Evolutionary conservation across 2,797 vertebrate genomes (phyloP), one percentile per base, ranked within the genome.

Genomic region (Labroides dimidiatus): DNA sequence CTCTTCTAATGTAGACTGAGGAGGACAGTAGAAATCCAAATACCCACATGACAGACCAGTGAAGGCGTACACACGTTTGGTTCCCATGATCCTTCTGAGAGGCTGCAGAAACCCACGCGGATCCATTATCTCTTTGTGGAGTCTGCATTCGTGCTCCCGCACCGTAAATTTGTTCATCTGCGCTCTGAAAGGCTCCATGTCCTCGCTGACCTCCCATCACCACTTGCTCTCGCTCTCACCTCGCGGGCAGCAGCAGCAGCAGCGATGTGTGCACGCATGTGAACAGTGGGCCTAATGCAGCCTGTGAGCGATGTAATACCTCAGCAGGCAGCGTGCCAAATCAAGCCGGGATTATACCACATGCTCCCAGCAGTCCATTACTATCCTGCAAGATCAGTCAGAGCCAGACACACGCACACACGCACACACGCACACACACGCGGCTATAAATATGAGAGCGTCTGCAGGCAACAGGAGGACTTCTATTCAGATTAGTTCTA

Each of bases 281-380:
- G 73, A 77, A 49, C 61, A 66, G 61, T 39, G 61, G 27, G 43
- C 52, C 58, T 73, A 69, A 80, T 64, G 62, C 71, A 70, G 80
- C 58, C 68, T 66, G 53, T 53, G 69, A 82, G 82, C 65, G 43
- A 78, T 41, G 67, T 80, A 83, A 86, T 80, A 86, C 82, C 73
- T 85, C 66, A 45, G 33, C 14, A 30, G 84, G 84, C 77, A 27
- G 30, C 1, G 37, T 14, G 78, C 83, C 87, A 86, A 82, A 80
- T 71, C 71, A 77, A 70, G 53, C 68, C 71, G 11, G 83, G 86
- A 91, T 92, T 89, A 88, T 53, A 75, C 43, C 77, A 80, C 72
- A 81, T 68, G 80, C 68, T 68, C 58, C 43, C 61, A 71, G 66
- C 78, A 67, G 64, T 54, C 72, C 56, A 61, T 66, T 51, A 60